Evolutionary conservation across 2,888 invertebrate genomes (phyloP).

Genomic region (Tetranychus truncatus): DNA sequence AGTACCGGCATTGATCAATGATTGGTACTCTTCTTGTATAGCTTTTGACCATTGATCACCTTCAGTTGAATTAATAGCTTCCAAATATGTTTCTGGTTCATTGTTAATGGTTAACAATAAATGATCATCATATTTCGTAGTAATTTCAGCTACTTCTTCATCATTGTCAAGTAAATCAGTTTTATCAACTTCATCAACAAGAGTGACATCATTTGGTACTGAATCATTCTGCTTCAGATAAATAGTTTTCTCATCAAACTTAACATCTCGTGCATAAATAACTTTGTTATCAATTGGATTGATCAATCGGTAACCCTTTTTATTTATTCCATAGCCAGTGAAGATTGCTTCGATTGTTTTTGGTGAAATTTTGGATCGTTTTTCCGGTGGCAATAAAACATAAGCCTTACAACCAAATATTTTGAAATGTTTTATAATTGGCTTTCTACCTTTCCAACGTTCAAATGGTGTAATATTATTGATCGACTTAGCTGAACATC

Average conservation of each 20-base stretch:
- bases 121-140: too few relatives aligned
- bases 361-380: conserved; percentile 6
- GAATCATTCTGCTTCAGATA: background rate
- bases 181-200: too few relatives aligned
- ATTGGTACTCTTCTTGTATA: too few relatives aligned
- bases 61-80: too few relatives aligned
- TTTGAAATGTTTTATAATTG: background rate
- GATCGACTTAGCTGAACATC: background rate
- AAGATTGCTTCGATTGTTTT: conserved; percentile 13
- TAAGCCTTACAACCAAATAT: conserved; percentile 11
- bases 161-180: too few relatives aligned
- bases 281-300: conserved; percentile 3
- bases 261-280: background rate
- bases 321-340: conserved; percentile 13
- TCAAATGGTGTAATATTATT: conserved; percentile 2
- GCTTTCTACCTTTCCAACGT: background rate
- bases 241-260: background rate
- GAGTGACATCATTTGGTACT: too few relatives aligned
- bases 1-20: too few relatives aligned
- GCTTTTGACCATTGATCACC: too few relatives aligned
- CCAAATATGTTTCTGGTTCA: conserved; percentile 12
- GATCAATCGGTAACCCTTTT: conserved; percentile 15
- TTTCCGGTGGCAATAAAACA: background rate
- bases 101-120: background rate
- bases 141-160: too few relatives aligned